A percentile compares a stretch with the other conserved stretches of the same genome.
phyloP scores from a whole-genome alignment of 2,113 vertebrate genomes.

The Urocolius indicus region DNA sequence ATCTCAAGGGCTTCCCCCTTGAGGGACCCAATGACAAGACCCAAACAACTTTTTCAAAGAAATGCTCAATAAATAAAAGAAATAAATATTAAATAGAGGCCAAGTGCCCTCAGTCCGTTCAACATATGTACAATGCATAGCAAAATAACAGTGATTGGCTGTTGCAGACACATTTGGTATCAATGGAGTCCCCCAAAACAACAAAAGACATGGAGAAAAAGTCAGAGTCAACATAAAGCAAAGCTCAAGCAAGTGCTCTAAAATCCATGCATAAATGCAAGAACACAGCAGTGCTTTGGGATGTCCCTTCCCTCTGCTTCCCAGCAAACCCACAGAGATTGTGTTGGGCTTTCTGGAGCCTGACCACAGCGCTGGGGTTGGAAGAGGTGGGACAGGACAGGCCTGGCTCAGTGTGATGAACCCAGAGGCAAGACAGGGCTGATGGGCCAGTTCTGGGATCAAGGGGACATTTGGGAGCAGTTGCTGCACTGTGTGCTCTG shows the following conservation, averaged over 20 bases:
- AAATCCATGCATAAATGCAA: neutral
- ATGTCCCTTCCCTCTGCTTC: neutral
- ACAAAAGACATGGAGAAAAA: constrained; percentile 5
- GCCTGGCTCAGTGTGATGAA: neutral
- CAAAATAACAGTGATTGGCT: constrained; percentile 69
- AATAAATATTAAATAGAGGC: constrained; percentile 83
- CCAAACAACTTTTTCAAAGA: constrained; percentile 16
- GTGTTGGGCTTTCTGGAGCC: neutral
- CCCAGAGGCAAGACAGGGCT: neutral
- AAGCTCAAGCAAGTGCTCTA: neutral
- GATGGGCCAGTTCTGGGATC: fast-evolving
- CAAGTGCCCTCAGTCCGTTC: constrained; percentile 49
- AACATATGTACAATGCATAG: constrained; percentile 83
- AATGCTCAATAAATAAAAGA: constrained; percentile 82
- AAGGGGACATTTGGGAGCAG: neutral
- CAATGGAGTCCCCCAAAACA: neutral
- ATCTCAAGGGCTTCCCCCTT: neutral
- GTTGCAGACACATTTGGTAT: constrained; percentile 45
- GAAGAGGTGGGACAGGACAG: neutral
- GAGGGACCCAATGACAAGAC: neutral
- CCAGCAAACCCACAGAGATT: neutral
- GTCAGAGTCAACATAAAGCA: neutral
- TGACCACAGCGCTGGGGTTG: neutral
- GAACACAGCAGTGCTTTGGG: neutral
- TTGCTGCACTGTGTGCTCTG: neutral